A percentile compares a stretch with the other conserved stretches of the same genome.
phyloP scores from a whole-genome alignment of 2,888 invertebrate genomes.

The Plagodis dolabraria region DNA sequence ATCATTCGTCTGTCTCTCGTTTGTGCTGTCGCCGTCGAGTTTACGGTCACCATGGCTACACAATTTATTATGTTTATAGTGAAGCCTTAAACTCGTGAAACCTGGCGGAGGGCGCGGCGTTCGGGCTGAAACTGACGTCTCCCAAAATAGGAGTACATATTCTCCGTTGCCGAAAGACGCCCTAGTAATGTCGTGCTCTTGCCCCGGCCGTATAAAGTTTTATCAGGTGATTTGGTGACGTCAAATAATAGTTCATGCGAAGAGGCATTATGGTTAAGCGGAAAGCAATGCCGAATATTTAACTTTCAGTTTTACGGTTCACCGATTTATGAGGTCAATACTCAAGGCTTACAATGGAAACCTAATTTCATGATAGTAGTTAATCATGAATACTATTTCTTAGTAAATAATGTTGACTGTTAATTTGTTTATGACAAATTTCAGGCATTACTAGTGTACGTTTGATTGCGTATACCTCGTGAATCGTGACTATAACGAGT shows the following conservation, averaged over 20 bases:
- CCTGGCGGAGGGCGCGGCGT: slow-evolving; percentile 66
- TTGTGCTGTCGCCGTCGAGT: slow-evolving; percentile 47
- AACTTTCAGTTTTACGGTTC: slow-evolving; percentile 40
- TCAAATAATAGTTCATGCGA: slow-evolving; percentile 59
- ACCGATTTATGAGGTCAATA: slow-evolving; percentile 39
- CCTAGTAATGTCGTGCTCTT: slow-evolving; percentile 64
- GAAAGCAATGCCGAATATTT: slow-evolving; percentile 47
- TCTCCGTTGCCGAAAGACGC: slow-evolving; percentile 68
- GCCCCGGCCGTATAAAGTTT: slow-evolving; percentile 62
- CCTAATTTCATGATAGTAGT: slow-evolving; percentile 23
- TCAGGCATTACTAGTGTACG: not conserved
- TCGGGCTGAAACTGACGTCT: slow-evolving; percentile 70
- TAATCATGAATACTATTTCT: slow-evolving; percentile 17
- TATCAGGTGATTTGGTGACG: slow-evolving; percentile 74
- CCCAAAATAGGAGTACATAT: slow-evolving; percentile 61
- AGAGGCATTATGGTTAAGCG: slow-evolving; percentile 47
- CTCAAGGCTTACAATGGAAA: slow-evolving; percentile 38
- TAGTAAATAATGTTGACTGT: slow-evolving; percentile 17
- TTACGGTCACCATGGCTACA: slow-evolving; percentile 72
- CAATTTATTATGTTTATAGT: slow-evolving; percentile 47
- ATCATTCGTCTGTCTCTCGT: slow-evolving; percentile 51
- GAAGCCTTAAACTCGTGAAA: slow-evolving; percentile 29
- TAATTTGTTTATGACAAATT: slow-evolving; percentile 1
- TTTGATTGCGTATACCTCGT: too few species aligned
- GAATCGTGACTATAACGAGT: not conserved